phyloP scores from a whole-genome alignment of 1,140 invertebrate genomes.

The Hycleus phaleratus region DNA sequence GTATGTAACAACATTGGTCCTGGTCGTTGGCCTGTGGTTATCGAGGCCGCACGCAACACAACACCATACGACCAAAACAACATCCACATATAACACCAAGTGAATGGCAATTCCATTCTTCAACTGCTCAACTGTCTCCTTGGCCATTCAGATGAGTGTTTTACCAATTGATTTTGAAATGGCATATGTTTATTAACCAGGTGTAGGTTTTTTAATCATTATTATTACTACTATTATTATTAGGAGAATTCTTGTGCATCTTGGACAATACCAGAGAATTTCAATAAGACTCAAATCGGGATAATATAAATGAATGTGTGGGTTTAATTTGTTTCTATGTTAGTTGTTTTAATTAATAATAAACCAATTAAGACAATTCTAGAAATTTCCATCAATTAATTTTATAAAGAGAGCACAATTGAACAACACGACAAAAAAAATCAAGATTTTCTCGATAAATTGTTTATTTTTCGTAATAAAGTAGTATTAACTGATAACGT shows the following conservation, averaged over 20 bases:
- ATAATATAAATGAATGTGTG: too few relatives aligned
- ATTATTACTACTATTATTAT: too few relatives aligned
- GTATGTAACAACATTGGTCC: conserved; percentile 15
- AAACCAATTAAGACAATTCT: too few relatives aligned
- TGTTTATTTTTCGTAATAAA: too few relatives aligned
- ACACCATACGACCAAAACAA: conserved; percentile 10
- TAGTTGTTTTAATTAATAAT: too few relatives aligned
- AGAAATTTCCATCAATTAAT: too few relatives aligned
- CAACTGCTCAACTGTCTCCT: conserved; percentile 14
- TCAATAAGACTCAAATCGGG: conserved; percentile 7
- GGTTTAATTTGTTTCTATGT: too few relatives aligned
- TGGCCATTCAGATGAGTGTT: conserved; percentile 19
- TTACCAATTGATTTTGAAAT: conserved; percentile 20
- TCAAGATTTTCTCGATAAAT: too few relatives aligned
- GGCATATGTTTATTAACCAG: conserved; percentile 20
- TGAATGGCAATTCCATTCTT: neutral
- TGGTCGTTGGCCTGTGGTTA: conserved; percentile 23
- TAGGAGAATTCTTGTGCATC: conserved; percentile 8
- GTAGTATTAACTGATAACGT: too few relatives aligned
- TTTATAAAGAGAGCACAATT: too few relatives aligned
- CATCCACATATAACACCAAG: neutral
- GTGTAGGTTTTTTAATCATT: neutral
- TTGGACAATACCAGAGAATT: conserved; percentile 9
- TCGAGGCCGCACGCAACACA: conserved; percentile 18
- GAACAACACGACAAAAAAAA: too few relatives aligned